Evolutionary conservation across 2,888 invertebrate genomes (phyloP).

Genomic region (Flexamia atlantica): DNA sequence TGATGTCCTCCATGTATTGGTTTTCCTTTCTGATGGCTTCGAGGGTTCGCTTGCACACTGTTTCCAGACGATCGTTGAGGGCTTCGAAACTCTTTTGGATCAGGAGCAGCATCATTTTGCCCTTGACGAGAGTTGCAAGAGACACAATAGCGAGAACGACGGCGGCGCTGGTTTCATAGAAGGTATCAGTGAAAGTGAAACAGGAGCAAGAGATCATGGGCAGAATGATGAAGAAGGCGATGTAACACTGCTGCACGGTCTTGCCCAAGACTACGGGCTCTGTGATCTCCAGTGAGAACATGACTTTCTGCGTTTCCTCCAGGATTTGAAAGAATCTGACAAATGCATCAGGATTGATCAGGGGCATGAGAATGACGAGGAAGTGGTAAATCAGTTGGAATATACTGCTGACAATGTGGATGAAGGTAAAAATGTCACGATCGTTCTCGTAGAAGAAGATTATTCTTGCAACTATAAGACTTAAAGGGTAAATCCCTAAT

Average conservation of each 20-base stretch:
- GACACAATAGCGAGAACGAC: neutral
- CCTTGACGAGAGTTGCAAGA: constrained; percentile 14
- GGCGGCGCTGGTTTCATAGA: neutral
- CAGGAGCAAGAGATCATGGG: neutral
- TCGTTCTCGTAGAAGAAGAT: neutral
- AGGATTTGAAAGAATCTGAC: constrained; percentile 44
- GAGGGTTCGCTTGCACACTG: constrained; percentile 7
- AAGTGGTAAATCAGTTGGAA: neutral
- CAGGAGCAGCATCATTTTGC: constrained; percentile 40
- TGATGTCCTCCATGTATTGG: neutral
- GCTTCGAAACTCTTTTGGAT: constrained; percentile 36
- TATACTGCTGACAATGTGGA: neutral
- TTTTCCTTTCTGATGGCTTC: neutral
- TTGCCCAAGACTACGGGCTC: constrained; percentile 17
- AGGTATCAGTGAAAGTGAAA: neutral
- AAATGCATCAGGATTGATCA: neutral
- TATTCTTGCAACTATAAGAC: neutral
- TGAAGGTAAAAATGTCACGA: constrained; percentile 25
- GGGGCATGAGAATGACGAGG: constrained; percentile 19
- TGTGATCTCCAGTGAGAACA: constrained; percentile 25
- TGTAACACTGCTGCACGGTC: constrained; percentile 15
- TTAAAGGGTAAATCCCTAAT: neutral
- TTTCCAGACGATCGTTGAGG: constrained; percentile 20
- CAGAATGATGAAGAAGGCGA: neutral
- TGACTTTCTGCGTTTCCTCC: constrained; percentile 26